Base-by-base conservation (phyloP, 2,797 vertebrate genomes). In the Melopsittacus undulatus region DNA sequence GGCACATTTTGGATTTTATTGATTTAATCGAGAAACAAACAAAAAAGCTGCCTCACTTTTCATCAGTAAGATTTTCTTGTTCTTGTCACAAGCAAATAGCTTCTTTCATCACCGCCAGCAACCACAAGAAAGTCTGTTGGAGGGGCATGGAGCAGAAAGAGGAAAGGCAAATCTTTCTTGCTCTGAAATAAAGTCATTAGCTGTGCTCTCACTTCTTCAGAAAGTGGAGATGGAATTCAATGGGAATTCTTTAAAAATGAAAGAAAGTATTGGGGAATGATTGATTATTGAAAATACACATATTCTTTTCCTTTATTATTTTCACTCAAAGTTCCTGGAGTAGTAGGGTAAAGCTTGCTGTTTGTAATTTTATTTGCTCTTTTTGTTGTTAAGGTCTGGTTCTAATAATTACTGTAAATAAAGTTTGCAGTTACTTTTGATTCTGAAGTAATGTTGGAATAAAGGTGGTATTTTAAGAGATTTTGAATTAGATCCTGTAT, bases 81-180 rank as follows among this genome's bases (percentile, higher is more conserved):
- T 94, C 83, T 82, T 91, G 89, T 91, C 83, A 74, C 36, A 56
- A 76, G 67, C 40, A 94, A 95, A 96, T 74, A 82, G 56, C 80
- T 78, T 54, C 69, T 88, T 95, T 89, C 51, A 67, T 94, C 83
- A 76, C 46, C 2, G 2, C 69, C 69, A 69, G 2, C 51, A 93
- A 15, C 19, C 89, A 16, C 3, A 63, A 14, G 43, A 78, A 78
- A 30, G 29, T 46, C 63, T 92, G n/a, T 46, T 89, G 82, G 57
- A 91, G 52, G 66, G 77, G 36, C 59, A 45, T 13, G 26, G 43
- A 79, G 32, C n/a, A 48, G 45, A 80, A 83, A 73, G 36, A 34
- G 48, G 20, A 94, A 83, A 78, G 61, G 40, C 24, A 90, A 81
- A 87, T 91, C 63, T 68, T 81, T 93, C 52, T 79, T 78, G 2